A percentile compares a stretch with the other conserved stretches of the same genome.
Conservation (phyloP, 2,113 vertebrate species). For the Trochalopteron elliotii region DNA sequence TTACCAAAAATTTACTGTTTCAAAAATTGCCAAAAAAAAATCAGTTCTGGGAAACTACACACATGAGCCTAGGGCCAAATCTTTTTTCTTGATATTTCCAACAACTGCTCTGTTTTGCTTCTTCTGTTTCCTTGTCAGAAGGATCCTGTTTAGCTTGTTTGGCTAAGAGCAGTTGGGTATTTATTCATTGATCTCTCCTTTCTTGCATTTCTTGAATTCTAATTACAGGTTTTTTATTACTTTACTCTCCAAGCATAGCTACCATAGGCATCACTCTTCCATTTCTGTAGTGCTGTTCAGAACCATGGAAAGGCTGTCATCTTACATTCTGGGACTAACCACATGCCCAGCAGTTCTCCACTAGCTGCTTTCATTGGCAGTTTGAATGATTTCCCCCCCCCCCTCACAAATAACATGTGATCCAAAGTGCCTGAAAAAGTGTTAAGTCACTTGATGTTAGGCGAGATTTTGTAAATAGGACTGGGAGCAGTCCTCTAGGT, state of each 20-base stretch:
- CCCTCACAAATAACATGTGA: background rate
- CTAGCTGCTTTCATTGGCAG: constrained; percentile 41
- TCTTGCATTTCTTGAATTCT: constrained; percentile 59
- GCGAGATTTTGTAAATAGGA: constrained; percentile 28
- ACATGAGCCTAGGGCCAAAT: constrained; percentile 65
- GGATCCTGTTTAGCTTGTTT: constrained; percentile 68
- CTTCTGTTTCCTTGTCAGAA: constrained; percentile 71
- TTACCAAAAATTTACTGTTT: constrained; percentile 70
- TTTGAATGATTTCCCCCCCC: background rate
- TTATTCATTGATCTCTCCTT: constrained; percentile 70
- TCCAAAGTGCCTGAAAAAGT: constrained; percentile 49
- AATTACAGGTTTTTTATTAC: constrained; percentile 43
- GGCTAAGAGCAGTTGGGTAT: constrained; percentile 15
- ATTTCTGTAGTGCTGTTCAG: constrained; percentile 29
- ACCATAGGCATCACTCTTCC: constrained; percentile 18
- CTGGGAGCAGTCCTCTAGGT: constrained; percentile 1
- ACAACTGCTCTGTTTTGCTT: constrained; percentile 77
- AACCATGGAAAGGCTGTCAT: constrained; percentile 20
- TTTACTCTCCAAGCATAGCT: constrained; percentile 36
- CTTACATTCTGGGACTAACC: constrained; percentile 27
- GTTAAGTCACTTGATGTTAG: constrained; percentile 17
- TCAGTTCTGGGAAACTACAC: constrained; percentile 75
- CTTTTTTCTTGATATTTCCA: constrained; percentile 73
- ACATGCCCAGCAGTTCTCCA: background rate
- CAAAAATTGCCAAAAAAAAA: constrained; percentile 71